Base-by-base conservation (phyloP, 23 tunicate species). In the Phallusia fumigata region DNA sequence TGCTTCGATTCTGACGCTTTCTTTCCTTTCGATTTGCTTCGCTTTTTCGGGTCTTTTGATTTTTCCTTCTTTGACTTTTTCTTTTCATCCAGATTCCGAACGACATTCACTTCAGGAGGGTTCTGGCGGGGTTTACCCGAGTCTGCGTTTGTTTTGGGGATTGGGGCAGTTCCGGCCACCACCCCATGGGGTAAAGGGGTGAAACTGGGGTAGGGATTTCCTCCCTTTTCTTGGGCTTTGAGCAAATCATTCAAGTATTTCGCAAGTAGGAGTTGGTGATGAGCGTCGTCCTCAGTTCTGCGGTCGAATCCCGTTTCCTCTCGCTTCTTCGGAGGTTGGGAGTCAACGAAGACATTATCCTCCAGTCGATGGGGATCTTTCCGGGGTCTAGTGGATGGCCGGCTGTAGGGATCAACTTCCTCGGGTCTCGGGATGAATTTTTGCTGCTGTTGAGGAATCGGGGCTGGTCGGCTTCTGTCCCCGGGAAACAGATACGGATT, bases 401-500 rank as follows among this genome's bases (percentile, higher is more conserved):
- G 35, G 5, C 88, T 81, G 45, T 65, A 78, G 16, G 49, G 30
- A 30, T 52, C 69, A 13, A 35, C 69, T 24, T 58, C 69, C 28
- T 22, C 28, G 8, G 69, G 69, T 16, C 69, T 58, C 28, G 30
- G 52, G 19, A 16, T 13, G 19, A 0, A 28, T 8, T n/a, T 10
- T 3, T 53, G 76, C 8, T 10, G 40, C 0, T 11, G 76, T 35
- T 18, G 35, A 31, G 36, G 36, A 18, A 24, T 74, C 30, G 44
- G 69, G 26, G 40, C 22, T 6, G 69, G 26, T 58, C 28, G 69
- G 26, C 28, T 58, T 22, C 69, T 35, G 26, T 78, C 74, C 40
- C 74, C 83, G 31, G 88, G 88, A 79, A 85, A 85, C 50, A 78
- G 26, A 45, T 85, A 85, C 16, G 88, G 88, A 47, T 85, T 85